phyloP scores from a whole-genome alignment of 2,113 vertebrate species.

The Channa maculata region DNA sequence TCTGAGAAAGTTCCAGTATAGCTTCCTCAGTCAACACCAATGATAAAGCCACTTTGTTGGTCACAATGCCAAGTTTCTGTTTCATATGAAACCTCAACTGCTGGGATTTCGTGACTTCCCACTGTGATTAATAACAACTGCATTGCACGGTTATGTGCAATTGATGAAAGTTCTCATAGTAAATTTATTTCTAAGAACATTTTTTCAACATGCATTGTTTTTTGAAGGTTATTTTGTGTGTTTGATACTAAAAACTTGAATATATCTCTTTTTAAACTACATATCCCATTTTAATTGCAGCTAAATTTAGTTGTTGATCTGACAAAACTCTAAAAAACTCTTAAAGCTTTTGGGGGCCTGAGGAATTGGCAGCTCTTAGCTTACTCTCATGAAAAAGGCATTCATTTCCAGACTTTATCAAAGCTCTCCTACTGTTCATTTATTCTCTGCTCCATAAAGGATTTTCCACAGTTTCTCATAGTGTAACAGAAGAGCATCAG shows the following conservation, averaged over 20 bases:
- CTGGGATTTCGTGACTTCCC: constrained; percentile 50
- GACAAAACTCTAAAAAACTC: constrained; percentile 27
- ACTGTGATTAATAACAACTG: constrained; percentile 47
- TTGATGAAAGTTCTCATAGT: background rate
- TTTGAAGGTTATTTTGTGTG: background rate
- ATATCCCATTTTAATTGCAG: constrained; percentile 12
- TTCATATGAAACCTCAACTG: constrained; percentile 64
- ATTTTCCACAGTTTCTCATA: constrained; percentile 34
- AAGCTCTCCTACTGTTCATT: constrained; percentile 48
- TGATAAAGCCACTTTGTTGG: background rate
- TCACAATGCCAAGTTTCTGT: constrained; percentile 41
- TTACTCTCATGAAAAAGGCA: constrained; percentile 18
- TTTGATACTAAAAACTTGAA: background rate
- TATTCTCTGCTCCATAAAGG: constrained; percentile 39
- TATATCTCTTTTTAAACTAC: constrained; percentile 1
- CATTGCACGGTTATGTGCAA: constrained; percentile 17
- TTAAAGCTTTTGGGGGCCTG: background rate
- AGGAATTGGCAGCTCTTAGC: constrained; percentile 12
- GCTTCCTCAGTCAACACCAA: constrained; percentile 14
- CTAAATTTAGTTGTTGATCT: constrained; percentile 30
- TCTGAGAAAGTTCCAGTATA: background rate
- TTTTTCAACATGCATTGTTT: constrained; percentile 2
- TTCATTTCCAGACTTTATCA: constrained; percentile 35
- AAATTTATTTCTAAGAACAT: background rate
- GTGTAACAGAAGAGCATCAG: constrained; percentile 12